Evolutionary conservation across 2,797 vertebrate genomes (phyloP).

Genomic region (Gallinago nigripennis): DNA sequence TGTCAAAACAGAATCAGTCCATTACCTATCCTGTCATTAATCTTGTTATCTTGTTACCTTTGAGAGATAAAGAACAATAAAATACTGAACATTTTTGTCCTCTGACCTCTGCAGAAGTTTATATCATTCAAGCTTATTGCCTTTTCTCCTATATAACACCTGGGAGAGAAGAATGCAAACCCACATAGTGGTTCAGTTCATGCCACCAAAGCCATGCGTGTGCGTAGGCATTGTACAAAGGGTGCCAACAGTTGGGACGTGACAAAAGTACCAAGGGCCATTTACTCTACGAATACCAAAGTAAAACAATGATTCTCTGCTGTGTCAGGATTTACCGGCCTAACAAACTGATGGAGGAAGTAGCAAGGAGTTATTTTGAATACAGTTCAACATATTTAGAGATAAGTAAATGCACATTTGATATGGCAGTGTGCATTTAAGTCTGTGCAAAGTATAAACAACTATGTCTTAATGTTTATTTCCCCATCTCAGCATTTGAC

Average conservation of each 20-base stretch:
- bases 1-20: neutral
- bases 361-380: neutral
- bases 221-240: neutral
- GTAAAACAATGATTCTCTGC: neutral
- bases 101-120: neutral
- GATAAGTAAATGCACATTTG: neutral
- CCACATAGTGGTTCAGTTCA: neutral
- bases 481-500: neutral
- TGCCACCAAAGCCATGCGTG: neutral
- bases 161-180: neutral
- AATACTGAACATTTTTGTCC: neutral
- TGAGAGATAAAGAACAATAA: neutral
- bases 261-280: neutral
- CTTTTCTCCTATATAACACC: neutral
- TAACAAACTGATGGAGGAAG: neutral
- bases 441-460: neutral
- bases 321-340: neutral
- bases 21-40: neutral
- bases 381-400: neutral
- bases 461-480: neutral
- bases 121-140: neutral
- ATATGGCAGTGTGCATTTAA: neutral
- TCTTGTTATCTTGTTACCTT: neutral
- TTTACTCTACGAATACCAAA: neutral
- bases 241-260: neutral